Conservation (phyloP, 2,888 invertebrate genomes). For the Dilophus febrilis region DNA sequence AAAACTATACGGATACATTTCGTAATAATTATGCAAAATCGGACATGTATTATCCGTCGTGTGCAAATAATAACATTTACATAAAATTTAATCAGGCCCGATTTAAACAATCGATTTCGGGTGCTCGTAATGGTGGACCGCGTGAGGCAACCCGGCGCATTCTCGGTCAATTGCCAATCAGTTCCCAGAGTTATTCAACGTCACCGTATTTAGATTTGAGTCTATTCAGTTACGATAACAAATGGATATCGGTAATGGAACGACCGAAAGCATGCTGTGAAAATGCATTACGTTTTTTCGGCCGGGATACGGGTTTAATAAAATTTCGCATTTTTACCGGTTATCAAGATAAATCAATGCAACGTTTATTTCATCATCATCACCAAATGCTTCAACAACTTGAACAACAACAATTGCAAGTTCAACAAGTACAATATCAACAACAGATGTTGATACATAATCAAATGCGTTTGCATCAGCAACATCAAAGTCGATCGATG, state of each 20-base stretch:
- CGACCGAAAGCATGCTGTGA: slow-evolving; percentile 85
- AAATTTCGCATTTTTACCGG: slow-evolving; percentile 83
- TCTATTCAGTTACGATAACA: slow-evolving; percentile 87
- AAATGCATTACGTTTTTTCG: slow-evolving; percentile 79
- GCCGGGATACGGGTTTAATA: slow-evolving; percentile 60
- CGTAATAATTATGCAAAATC: slow-evolving; percentile 71
- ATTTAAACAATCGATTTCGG: slow-evolving; percentile 77
- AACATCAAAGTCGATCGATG: too few relatives aligned
- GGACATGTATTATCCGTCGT: slow-evolving; percentile 76
- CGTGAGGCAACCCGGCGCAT: slow-evolving; percentile 80
- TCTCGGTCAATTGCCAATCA: slow-evolving; percentile 80
- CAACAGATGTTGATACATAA: too few relatives aligned
- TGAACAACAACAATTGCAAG: too few relatives aligned
- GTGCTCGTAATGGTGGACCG: slow-evolving; percentile 77
- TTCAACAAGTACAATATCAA: too few relatives aligned
- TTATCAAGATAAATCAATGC: slow-evolving; percentile 48
- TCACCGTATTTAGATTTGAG: slow-evolving; percentile 86
- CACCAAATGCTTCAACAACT: too few relatives aligned
- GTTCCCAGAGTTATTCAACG: slow-evolving; percentile 83
- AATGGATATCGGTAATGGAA: slow-evolving; percentile 90
- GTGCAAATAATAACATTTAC: slow-evolving; percentile 76
- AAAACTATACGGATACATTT: slow-evolving; percentile 83
- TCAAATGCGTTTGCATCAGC: too few relatives aligned
- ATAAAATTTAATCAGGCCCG: slow-evolving; percentile 50
- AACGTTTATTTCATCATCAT: background rate